A percentile compares a stretch with the other conserved stretches of the same genome.
Evolutionary conservation across 2,797 vertebrate species (phyloP).

Genomic region (Sphenodon punctatus): DNA sequence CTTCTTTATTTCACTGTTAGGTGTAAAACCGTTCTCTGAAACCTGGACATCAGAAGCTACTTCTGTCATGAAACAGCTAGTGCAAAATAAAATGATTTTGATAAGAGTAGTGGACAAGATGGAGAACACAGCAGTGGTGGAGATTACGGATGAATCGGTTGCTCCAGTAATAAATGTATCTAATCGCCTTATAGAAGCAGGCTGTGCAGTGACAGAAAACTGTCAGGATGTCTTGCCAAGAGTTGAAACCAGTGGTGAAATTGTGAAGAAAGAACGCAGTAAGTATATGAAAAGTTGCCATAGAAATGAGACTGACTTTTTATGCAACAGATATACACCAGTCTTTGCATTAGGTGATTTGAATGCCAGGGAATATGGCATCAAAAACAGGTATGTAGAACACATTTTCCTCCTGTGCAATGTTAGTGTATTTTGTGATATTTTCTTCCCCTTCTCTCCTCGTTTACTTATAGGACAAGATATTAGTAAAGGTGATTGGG

Average conservation of each 20-base stretch:
- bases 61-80: conserved; percentile 73
- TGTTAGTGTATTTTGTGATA: too few relatives aligned
- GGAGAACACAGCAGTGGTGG: conserved; percentile 74
- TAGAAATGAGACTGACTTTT: not conserved
- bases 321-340: not conserved
- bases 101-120: conserved; percentile 78
- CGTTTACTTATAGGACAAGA: conserved; percentile 1
- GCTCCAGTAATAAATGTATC: conserved; percentile 77
- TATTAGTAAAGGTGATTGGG: conserved; percentile 63
- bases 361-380: not conserved
- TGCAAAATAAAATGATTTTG: conserved; percentile 83
- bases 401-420: not conserved
- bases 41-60: conserved; percentile 83
- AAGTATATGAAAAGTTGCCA: conserved; percentile 21
- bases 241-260: not conserved
- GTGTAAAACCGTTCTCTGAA: conserved; percentile 78
- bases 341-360: not conserved
- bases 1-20: conserved; percentile 67
- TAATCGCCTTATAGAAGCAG: conserved; percentile 73
- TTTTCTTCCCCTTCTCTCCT: not conserved
- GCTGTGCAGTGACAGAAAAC: conserved; percentile 62
- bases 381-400: not conserved
- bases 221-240: not conserved
- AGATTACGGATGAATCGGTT: conserved; percentile 79
- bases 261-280: conserved; percentile 36